Evolutionary conservation across 2,113 vertebrate species (phyloP), one percentile per base, ranked within the genome.

Genomic region (Lepus europaeus): DNA sequence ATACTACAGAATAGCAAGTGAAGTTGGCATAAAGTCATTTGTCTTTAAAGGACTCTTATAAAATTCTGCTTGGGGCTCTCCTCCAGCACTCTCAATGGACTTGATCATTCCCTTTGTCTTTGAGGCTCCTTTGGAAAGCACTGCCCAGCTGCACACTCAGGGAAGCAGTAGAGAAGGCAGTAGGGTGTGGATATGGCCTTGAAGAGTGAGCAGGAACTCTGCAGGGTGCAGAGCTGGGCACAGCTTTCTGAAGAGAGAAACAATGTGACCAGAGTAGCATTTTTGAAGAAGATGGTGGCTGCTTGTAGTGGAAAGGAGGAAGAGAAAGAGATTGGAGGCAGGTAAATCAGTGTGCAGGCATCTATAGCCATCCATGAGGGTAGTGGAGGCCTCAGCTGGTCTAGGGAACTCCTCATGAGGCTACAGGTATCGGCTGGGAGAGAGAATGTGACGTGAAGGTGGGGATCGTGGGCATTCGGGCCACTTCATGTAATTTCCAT

Each of bases 1-100:
- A 69, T 56, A 53, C 72, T 73, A 80, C 51, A 64, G 33, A 77
- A 25, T 53, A 29, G 29, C 81, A 86, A 5, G 20, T 69, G 13
- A 94, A 53, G 17, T 70, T 86, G 73, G 13, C 66, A 25, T 76
- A 56, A 74, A 94, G 4, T 20, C 64, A 39, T 77, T 77, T 68
- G 33, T 76, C 74, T 19, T 83, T 8, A 33, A 36, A 86, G 31
- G n/a, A 89, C 61, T 49, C 56, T 64, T 19, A 2, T 3, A 33
- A 9, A 63, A 20, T 6, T 77, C 45, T 79, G n/a, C 61, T 69
- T 87, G 27, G 9, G 6, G 11, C 36, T 73, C 1, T 63, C 22
- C 27, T 90, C 22, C 33, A 84, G 81, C 33, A 72, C 36, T 2
- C 33, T 49, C 2, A 83, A 51, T 53, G 1, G 1, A 74, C 16